Evolutionary conservation across 2,888 invertebrate genomes (phyloP).

Genomic region (Coecobrya sp.): DNA sequence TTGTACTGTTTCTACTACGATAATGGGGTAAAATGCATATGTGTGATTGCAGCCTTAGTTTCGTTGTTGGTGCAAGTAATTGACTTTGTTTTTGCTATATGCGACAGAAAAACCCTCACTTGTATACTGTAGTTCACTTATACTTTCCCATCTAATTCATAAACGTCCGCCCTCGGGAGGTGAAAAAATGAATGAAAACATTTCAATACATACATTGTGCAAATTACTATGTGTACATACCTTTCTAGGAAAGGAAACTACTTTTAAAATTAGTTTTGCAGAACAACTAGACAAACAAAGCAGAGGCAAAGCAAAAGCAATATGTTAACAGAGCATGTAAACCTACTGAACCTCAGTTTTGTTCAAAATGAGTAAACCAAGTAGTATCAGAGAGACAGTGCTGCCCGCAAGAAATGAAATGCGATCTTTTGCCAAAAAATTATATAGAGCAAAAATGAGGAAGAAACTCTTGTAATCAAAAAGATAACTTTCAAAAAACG

Average conservation of each 20-base stretch:
- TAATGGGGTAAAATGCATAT: background rate
- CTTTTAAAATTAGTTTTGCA: conserved; percentile 1
- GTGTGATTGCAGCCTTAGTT: background rate
- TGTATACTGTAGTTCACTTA: background rate
- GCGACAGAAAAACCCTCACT: background rate
- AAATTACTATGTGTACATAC: background rate
- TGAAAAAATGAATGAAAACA: background rate
- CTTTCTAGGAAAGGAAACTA: background rate
- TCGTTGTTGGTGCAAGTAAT: too few relatives aligned
- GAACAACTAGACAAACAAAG: background rate
- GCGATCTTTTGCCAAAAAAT: conserved; percentile 63
- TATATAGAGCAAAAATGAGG: conserved; percentile 54
- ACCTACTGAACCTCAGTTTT: too few relatives aligned
- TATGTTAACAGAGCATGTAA: background rate
- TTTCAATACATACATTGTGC: background rate
- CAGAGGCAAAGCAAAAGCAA: too few relatives aligned
- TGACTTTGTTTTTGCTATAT: too few relatives aligned
- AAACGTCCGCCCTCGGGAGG: conserved; percentile 42
- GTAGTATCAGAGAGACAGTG: conserved; percentile 5
- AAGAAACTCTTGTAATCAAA: conserved; percentile 62
- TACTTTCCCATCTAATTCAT: background rate
- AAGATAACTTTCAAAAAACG: conserved; percentile 58
- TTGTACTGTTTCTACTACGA: background rate
- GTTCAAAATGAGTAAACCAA: too few relatives aligned
- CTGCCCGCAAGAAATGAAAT: conserved; percentile 48